These are phyloP conservation scores for Ormyrus labotus DNA, from an alignment of 2,888 invertebrate species.

Conservation along the genomic window DNA sequence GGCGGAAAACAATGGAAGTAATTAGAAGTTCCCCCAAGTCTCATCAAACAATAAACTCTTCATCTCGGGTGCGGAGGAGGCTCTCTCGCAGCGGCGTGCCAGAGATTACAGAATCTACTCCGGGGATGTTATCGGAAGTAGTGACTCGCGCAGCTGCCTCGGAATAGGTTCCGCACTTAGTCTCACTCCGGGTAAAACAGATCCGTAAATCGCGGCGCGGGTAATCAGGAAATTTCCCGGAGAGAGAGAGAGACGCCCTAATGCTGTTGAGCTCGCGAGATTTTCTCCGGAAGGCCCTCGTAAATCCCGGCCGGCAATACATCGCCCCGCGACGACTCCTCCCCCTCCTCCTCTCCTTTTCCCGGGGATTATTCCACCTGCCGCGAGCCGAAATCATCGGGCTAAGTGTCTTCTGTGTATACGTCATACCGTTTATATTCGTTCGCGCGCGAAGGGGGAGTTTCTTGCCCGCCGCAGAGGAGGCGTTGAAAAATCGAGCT, in stretches of 20 bases:
- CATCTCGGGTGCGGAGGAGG: too few relatives aligned
- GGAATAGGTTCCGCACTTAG: background rate
- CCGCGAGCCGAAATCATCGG: too few relatives aligned
- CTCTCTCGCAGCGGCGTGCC: too few relatives aligned
- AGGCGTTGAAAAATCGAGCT: slow-evolving; percentile 26
- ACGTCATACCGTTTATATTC: too few relatives aligned
- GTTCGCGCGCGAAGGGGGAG: too few relatives aligned
- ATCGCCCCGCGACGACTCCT: background rate
- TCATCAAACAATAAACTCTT: too few relatives aligned
- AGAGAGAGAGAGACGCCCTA: slow-evolving; percentile 36
- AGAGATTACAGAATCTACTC: too few relatives aligned
- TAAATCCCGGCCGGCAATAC: slow-evolving; percentile 40
- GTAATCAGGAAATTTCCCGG: slow-evolving; percentile 55
- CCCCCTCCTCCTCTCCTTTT: background rate
- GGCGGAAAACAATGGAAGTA: background rate
- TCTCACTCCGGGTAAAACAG: slow-evolving; percentile 20
- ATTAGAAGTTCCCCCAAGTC: background rate
- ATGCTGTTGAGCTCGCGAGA: slow-evolving; percentile 53
- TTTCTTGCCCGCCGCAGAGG: background rate
- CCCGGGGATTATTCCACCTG: too few relatives aligned
- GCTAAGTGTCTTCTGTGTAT: too few relatives aligned
- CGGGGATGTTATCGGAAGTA: too few relatives aligned
- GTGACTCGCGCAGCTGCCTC: slow-evolving; percentile 38
- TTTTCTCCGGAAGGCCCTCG: slow-evolving; percentile 30
- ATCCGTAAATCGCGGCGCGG: slow-evolving; percentile 52